Conservation (phyloP, 2,888 invertebrate species). For the Scaeva pyrastri region DNA sequence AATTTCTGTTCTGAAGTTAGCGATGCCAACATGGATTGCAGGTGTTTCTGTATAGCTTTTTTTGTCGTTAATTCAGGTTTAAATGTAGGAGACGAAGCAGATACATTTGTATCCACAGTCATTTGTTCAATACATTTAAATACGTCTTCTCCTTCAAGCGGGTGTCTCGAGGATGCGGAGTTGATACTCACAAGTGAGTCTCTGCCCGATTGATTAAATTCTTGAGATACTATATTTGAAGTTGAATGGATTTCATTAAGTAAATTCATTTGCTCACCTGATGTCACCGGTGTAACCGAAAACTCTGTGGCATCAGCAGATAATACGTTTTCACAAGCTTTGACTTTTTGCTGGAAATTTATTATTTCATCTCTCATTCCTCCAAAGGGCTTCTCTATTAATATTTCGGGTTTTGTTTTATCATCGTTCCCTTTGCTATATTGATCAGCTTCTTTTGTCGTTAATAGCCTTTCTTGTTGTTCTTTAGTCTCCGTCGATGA, state of each 20-base stretch:
- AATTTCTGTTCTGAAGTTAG: not conserved
- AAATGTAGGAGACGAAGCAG: not conserved
- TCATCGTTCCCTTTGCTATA: not conserved
- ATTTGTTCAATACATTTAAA: not conserved
- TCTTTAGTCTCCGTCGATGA: not conserved
- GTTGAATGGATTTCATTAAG: not conserved
- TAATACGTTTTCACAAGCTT: not conserved
- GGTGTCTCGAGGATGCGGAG: no score
- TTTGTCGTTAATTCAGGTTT: not conserved
- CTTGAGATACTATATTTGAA: not conserved
- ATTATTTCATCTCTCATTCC: not conserved
- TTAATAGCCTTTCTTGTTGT: not conserved
- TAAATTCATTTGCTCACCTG: not conserved
- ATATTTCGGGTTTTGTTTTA: not conserved
- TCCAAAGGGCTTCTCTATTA: not conserved
- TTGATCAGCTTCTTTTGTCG: not conserved
- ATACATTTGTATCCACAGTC: not conserved
- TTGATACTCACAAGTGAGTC: not conserved
- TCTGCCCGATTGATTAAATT: not conserved
- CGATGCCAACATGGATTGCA: constrained; percentile 24
- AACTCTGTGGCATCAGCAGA: not conserved
- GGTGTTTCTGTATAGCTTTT: constrained; percentile 7
- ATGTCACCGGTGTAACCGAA: not conserved
- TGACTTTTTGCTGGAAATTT: not conserved
- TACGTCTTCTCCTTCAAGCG: not conserved